Evolutionary conservation across 2,888 invertebrate genomes (phyloP), one percentile per base, ranked within the genome.

Genomic region (Mylabris sibirica): DNA sequence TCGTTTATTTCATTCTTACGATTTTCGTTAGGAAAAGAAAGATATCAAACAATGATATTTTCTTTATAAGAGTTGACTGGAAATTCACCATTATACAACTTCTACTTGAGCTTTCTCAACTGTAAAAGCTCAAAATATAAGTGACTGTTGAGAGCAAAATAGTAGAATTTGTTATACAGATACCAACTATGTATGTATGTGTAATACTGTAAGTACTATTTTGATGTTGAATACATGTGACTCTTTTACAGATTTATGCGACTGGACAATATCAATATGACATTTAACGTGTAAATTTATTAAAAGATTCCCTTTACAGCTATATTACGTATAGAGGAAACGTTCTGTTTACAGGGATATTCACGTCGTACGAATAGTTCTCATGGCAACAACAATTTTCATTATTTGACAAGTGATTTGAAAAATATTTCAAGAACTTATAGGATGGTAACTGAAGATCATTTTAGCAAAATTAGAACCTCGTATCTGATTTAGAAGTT

Each of bases 11-110:
- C 22, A 22, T 53, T 53, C 49, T 22, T 53, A 53, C 24, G 14
- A 24, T 57, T 57, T 30, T 57, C 2, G 3, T 57, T 14, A 3
- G 4, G 4, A 14, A 57, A 4, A 57, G 1, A 57, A 24, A 57
- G 12, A 53, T 3, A 35, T 17, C 44, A 49, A 49, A 49, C 44
- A 53, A 53, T 17, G 5, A n/a, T 53, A 17, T 30, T 30, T 30
- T 30, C 30, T 30, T n/a, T 30, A 67, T 62, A 35, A 62, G 62
- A 65, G 57, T 59, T 44, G 57, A 63, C 67, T 66, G 64, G 62
- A 70, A n/a, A 67, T 64, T 70, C 49, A 64, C 53, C 65, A 65
- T 68, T 67, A 30, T 30, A 70, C 70, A 65, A 66, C 67, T 65
- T 38, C 61, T 53, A 41, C 26, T 63, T 17, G 53, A 61, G 66